Percentiles rank a stretch among this genome's conserved stretches.
phyloP scores from a whole-genome alignment of 2,797 vertebrate species.

The Sebastes hubbsi region DNA sequence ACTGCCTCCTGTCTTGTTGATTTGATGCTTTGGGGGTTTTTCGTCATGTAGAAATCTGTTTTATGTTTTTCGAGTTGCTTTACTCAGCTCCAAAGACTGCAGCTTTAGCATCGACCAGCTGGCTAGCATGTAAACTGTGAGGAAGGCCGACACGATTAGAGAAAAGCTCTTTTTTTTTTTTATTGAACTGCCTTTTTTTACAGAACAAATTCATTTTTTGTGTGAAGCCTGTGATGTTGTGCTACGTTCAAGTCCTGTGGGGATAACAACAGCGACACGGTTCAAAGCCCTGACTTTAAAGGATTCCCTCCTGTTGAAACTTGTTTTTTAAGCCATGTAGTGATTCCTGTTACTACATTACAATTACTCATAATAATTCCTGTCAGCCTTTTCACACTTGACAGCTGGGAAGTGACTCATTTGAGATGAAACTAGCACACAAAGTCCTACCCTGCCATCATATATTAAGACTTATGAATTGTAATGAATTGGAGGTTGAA shows the following conservation, averaged over 20 bases:
- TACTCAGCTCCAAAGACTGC: conserved; percentile 21
- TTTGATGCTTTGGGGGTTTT: background rate
- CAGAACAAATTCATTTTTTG: conserved; percentile 25
- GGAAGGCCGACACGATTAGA: background rate
- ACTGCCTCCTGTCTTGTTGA: conserved; percentile 26
- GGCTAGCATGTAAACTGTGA: conserved; percentile 28
- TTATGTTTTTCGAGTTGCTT: conserved; percentile 12
- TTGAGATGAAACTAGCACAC: background rate
- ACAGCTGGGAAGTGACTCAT: conserved; percentile 3
- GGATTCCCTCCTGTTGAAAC: background rate
- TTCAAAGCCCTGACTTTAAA: background rate
- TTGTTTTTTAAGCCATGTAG: background rate
- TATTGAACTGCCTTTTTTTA: conserved; percentile 47
- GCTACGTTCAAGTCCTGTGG: conserved; percentile 35
- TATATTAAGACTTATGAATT: background rate
- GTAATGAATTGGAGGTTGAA: background rate
- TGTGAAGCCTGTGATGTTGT: conserved; percentile 36
- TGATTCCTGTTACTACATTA: background rate
- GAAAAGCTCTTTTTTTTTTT: conserved; percentile 1
- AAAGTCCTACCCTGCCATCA: background rate
- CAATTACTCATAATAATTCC: background rate
- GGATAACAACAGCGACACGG: background rate
- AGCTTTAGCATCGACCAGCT: conserved; percentile 15
- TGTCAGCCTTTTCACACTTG: background rate
- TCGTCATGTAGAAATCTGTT: background rate